phyloP scores from a whole-genome alignment of 2,797 vertebrate genomes.

The Hybognathus amarus region DNA sequence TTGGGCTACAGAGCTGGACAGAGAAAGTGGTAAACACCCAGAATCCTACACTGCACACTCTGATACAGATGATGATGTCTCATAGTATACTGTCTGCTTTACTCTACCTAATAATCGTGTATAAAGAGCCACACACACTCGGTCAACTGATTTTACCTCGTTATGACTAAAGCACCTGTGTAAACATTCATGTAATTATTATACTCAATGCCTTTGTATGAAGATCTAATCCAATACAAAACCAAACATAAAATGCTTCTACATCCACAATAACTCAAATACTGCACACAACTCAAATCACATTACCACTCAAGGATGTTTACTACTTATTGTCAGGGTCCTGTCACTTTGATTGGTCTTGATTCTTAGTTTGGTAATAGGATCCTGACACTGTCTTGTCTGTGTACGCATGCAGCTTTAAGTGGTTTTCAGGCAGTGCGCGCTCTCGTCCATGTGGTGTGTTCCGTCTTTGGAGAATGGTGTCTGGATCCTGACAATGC shows the following conservation, averaged over 20 bases:
- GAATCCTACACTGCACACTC: slow-evolving; percentile 14
- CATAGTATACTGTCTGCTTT: slow-evolving; percentile 1
- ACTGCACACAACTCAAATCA: not conserved
- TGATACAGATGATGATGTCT: slow-evolving; percentile 25
- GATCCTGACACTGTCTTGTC: not conserved
- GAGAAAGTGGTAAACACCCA: slow-evolving; percentile 73
- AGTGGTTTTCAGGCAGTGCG: not conserved
- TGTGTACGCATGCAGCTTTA: not conserved
- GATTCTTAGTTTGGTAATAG: not conserved
- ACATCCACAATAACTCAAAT: not conserved
- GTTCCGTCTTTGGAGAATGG: too few relatives aligned
- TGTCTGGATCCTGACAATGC: not conserved
- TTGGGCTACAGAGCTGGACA: slow-evolving; percentile 69
- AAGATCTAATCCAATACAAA: not conserved
- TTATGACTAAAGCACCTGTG: not conserved
- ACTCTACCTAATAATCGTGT: not conserved
- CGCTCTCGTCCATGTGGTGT: not conserved
- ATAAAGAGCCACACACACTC: not conserved
- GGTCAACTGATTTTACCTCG: not conserved
- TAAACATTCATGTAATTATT: not conserved
- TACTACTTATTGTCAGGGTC: not conserved
- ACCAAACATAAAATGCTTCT: not conserved
- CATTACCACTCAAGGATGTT: not conserved
- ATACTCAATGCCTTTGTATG: not conserved
- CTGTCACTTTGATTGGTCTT: not conserved